Conservation (phyloP, 2,888 invertebrate genomes). For the Chalcosyrphus nemorum region DNA sequence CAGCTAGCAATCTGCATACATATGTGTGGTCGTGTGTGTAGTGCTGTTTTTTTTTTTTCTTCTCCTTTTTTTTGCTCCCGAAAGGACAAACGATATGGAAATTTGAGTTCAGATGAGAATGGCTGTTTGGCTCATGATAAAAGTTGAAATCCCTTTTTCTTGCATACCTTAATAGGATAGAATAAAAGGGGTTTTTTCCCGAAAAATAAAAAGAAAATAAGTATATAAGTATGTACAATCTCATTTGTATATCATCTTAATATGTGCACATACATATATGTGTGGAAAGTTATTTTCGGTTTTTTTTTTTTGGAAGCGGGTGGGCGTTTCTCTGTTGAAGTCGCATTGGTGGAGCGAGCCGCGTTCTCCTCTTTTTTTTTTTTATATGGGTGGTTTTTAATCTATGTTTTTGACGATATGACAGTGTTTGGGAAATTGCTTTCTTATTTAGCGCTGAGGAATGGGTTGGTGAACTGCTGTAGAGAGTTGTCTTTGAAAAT, state of each 20-base stretch:
- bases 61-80: too few relatives aligned
- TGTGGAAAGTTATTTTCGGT: conserved; percentile 28
- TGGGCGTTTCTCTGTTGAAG: conserved; percentile 65
- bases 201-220: conserved; percentile 47
- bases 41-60: too few relatives aligned
- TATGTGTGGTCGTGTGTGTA: not conserved
- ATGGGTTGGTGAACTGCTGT: not conserved
- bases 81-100: conserved; percentile 70
- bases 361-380: not conserved
- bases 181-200: conserved; percentile 59
- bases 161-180: conserved; percentile 67
- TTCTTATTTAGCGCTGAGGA: conserved; percentile 39
- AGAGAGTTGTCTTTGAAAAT: not conserved
- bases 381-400: conserved; percentile 45
- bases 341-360: conserved; percentile 40
- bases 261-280: conserved; percentile 45
- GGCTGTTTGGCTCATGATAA: conserved; percentile 70
- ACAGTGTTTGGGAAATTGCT: conserved; percentile 46
- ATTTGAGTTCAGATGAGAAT: conserved; percentile 66
- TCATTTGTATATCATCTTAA: conserved; percentile 72
- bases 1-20: conserved; percentile 12
- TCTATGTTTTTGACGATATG: conserved; percentile 56
- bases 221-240: conserved; percentile 39
- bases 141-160: conserved; percentile 60
- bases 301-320: conserved; percentile 20